phyloP scores from a whole-genome alignment of 2,797 vertebrate genomes.

The Otus scops region DNA sequence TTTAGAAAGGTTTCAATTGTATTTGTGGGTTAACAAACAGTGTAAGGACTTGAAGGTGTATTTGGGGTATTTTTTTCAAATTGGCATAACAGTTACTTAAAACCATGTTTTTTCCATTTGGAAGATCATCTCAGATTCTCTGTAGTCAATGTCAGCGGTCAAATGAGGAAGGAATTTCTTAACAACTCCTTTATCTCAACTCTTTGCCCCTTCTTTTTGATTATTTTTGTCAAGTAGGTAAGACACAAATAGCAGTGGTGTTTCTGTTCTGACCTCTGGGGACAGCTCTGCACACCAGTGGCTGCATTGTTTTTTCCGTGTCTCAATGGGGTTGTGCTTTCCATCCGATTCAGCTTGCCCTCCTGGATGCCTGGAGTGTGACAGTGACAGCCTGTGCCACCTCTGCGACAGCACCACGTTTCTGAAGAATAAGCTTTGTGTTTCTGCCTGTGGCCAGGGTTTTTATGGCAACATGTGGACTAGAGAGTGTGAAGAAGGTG shows the following conservation, averaged over 20 bases:
- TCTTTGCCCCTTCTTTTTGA: not conserved
- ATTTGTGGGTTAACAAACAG: not conserved
- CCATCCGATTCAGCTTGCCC: slow-evolving; percentile 81
- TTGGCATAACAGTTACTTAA: not conserved
- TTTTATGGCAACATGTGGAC: slow-evolving; percentile 77
- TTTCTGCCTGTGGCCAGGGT: slow-evolving; percentile 82
- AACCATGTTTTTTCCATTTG: not conserved
- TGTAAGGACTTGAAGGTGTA: not conserved
- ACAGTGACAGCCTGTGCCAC: slow-evolving; percentile 73
- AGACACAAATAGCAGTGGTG: not conserved
- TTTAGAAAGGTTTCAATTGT: not conserved
- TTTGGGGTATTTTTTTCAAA: not conserved
- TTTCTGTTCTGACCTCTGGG: not conserved
- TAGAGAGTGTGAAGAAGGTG: slow-evolving; percentile 85
- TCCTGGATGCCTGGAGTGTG: slow-evolving; percentile 83
- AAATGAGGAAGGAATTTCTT: not conserved
- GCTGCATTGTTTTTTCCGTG: not conserved
- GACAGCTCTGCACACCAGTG: not conserved
- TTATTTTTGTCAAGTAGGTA: not conserved
- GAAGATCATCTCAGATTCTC: not conserved
- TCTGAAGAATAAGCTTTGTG: slow-evolving; percentile 82
- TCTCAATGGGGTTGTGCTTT: not conserved
- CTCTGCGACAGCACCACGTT: slow-evolving; percentile 78
- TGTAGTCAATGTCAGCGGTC: not conserved
- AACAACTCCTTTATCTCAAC: not conserved